Evolutionary conservation across 2,113 vertebrate genomes (phyloP).

Genomic region (Limanda limanda): DNA sequence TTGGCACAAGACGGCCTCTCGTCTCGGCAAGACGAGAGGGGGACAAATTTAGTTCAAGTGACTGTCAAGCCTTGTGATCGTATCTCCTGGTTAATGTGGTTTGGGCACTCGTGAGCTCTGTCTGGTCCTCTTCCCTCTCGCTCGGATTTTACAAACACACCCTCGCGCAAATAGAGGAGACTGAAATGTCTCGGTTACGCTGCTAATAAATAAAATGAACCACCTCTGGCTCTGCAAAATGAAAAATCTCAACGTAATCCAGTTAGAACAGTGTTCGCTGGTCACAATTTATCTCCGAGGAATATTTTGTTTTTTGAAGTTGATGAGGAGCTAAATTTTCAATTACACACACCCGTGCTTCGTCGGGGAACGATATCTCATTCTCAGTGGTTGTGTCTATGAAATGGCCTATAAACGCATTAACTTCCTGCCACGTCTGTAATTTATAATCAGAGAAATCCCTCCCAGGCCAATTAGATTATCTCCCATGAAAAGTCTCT

Average conservation of each 20-base stretch:
- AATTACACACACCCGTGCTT: constrained; percentile 19
- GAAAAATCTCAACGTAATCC: constrained; percentile 50
- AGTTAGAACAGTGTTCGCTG: constrained; percentile 27
- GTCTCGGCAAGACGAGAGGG: constrained; percentile 47
- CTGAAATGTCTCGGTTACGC: constrained; percentile 31
- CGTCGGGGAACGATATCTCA: constrained; percentile 1
- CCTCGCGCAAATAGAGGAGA: constrained; percentile 33
- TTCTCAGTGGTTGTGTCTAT: constrained; percentile 21
- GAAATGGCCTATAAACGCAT: constrained; percentile 38
- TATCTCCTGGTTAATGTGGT: constrained; percentile 54
- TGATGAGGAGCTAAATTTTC: constrained; percentile 26
- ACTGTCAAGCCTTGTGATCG: constrained; percentile 68
- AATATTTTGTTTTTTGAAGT: constrained; percentile 38
- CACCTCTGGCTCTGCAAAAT: constrained; percentile 46
- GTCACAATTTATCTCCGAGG: constrained; percentile 30
- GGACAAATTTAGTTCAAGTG: constrained; percentile 60
- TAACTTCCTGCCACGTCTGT: constrained; percentile 12
- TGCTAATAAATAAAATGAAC: constrained; percentile 58
- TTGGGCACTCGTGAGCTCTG: constrained; percentile 39
- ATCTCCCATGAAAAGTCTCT: constrained; percentile 39
- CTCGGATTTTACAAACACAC: constrained; percentile 31
- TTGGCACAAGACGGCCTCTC: constrained; percentile 60
- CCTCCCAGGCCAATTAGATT: constrained; percentile 26
- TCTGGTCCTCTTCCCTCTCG: constrained; percentile 12
- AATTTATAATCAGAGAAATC: constrained; percentile 8